Percentiles rank a stretch among this genome's conserved stretches.
phyloP scores from a whole-genome alignment of 2,888 invertebrate species.

The Lottia gigantea region DNA sequence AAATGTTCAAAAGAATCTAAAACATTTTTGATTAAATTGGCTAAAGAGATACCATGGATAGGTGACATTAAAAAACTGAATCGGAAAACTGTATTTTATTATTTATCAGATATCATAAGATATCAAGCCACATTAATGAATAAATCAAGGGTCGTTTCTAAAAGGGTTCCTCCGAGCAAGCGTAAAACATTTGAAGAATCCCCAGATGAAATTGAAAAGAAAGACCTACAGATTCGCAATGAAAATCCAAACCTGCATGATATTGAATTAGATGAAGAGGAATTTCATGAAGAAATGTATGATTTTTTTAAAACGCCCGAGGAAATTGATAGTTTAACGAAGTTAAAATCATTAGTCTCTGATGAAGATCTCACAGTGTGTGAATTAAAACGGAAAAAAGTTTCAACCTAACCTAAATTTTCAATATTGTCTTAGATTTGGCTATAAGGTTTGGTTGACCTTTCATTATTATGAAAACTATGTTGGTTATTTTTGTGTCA shows the following conservation, averaged over 20 bases:
- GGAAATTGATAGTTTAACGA: too few relatives aligned
- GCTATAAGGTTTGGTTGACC: too few relatives aligned
- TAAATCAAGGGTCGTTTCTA: not conserved
- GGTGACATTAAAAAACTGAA: not conserved
- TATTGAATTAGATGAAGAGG: not conserved
- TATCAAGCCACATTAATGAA: not conserved
- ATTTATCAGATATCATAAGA: not conserved
- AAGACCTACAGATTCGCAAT: not conserved
- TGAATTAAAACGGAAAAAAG: too few relatives aligned
- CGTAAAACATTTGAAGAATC: not conserved
- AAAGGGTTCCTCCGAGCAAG: not conserved
- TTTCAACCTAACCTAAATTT: too few relatives aligned
- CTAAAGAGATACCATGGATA: not conserved
- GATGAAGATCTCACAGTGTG: too few relatives aligned
- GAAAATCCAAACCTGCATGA: conserved; percentile 4
- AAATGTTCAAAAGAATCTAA: not conserved
- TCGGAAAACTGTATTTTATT: not conserved
- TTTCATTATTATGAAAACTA: too few relatives aligned
- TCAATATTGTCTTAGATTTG: too few relatives aligned
- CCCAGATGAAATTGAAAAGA: not conserved
- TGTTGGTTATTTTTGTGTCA: too few relatives aligned
- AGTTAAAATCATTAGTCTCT: too few relatives aligned
- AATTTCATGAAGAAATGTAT: not conserved
- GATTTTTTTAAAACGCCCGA: not conserved
- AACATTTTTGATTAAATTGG: not conserved